Conservation (phyloP, 1,140 invertebrate species). For the Acyrthosiphon pisum region DNA sequence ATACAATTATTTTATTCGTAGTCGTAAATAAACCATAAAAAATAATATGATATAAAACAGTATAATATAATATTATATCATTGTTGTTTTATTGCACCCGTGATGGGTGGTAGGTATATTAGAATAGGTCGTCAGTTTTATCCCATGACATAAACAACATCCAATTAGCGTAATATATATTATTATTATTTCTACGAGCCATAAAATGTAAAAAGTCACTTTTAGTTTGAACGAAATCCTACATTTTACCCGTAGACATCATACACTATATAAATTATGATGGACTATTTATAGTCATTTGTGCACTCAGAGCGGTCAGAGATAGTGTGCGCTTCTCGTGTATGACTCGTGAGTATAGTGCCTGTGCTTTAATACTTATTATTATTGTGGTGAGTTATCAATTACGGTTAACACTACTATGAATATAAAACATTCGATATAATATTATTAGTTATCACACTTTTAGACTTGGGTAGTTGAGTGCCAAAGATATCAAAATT, state of each 20-base stretch:
- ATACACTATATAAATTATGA: background rate
- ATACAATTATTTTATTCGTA: background rate
- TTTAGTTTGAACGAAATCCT: background rate
- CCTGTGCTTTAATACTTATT: background rate
- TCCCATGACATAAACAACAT: background rate
- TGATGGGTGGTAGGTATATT: background rate
- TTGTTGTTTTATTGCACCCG: background rate
- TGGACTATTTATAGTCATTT: background rate
- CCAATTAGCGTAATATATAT: background rate
- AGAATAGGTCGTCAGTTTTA: background rate
- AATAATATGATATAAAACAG: constrained; percentile 5
- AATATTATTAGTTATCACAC: too few relatives aligned
- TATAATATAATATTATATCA: background rate
- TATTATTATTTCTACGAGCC: background rate
- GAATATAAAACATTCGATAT: too few relatives aligned
- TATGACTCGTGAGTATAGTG: background rate
- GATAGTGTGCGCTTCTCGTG: background rate
- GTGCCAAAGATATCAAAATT: too few relatives aligned
- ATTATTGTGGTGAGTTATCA: background rate
- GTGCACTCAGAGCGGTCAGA: background rate
- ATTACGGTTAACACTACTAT: too few relatives aligned
- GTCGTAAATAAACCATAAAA: constrained; percentile 10
- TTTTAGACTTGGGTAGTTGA: too few relatives aligned
- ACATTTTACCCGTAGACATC: background rate
- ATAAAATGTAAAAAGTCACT: background rate